A percentile compares a stretch with the other conserved stretches of the same genome.
phyloP scores from a whole-genome alignment of 2,888 invertebrate species.

The Sphaerophoria rueppellii region DNA sequence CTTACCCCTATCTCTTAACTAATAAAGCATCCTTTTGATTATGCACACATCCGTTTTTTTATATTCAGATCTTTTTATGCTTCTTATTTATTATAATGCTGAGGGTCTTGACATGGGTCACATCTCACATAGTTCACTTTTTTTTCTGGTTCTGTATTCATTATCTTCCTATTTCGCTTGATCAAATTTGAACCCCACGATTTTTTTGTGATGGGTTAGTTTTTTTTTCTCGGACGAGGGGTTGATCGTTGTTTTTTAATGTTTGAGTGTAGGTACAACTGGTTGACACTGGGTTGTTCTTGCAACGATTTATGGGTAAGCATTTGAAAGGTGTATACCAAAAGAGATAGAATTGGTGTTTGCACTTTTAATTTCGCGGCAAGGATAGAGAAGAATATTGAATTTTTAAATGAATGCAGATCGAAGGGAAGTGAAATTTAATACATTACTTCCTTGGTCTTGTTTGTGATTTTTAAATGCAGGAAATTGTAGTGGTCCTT shows the following conservation, averaged over 20 bases:
- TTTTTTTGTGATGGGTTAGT: conserved; percentile 21
- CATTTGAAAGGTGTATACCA: conserved; percentile 56
- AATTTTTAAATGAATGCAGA: conserved; percentile 30
- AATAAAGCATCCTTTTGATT: conserved; percentile 72
- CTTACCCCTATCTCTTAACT: conserved; percentile 68
- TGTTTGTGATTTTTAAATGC: conserved; percentile 40
- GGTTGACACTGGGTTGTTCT: conserved; percentile 60
- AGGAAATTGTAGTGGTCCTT: conserved; percentile 59
- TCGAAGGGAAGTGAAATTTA: conserved; percentile 62
- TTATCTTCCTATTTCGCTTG: conserved; percentile 56
- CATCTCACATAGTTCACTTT: conserved; percentile 65
- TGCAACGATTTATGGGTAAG: conserved; percentile 70
- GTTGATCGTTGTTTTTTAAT: conserved; percentile 46
- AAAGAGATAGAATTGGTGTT: conserved; percentile 34
- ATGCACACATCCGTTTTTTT: conserved; percentile 73
- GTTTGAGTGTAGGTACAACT: conserved; percentile 36
- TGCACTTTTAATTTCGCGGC: conserved; percentile 70
- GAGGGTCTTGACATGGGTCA: conserved; percentile 73
- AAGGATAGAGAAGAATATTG: conserved; percentile 37
- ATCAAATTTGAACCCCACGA: conserved; percentile 59
- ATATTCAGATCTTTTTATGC: conserved; percentile 69
- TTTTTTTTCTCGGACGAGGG: conserved; percentile 29
- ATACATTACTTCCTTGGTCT: conserved; percentile 66
- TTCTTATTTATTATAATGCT: conserved; percentile 64
- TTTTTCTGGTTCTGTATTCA: conserved; percentile 40